Evolutionary conservation across 2,888 invertebrate species (phyloP).

Genomic region (Miltochrista miniata): DNA sequence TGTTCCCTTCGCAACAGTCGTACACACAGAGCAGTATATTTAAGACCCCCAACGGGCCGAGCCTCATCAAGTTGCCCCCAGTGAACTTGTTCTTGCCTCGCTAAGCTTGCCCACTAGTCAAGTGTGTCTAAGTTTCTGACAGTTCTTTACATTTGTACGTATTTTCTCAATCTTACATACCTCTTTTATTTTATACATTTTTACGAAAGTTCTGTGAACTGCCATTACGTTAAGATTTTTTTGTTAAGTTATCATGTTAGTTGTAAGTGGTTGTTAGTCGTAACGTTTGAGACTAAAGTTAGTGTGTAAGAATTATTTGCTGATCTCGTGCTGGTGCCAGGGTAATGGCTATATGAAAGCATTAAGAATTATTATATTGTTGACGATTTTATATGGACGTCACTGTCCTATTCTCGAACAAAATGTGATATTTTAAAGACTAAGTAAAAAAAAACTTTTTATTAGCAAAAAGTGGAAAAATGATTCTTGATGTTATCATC

Average conservation of each 20-base stretch:
- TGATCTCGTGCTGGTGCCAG: slow-evolving; percentile 80
- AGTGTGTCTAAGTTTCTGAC: slow-evolving; percentile 35
- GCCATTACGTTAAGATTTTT: slow-evolving; percentile 72
- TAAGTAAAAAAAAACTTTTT: slow-evolving; percentile 69
- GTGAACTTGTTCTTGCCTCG: slow-evolving; percentile 56
- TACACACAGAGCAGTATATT: slow-evolving; percentile 54
- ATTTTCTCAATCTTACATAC: slow-evolving; percentile 43
- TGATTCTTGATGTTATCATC: slow-evolving; percentile 83
- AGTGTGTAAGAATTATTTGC: slow-evolving; percentile 69
- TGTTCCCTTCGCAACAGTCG: slow-evolving; percentile 50
- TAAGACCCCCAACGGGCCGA: slow-evolving; percentile 63
- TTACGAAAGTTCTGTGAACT: slow-evolving; percentile 68
- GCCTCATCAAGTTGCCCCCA: slow-evolving; percentile 69
- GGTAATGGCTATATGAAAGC: slow-evolving; percentile 76
- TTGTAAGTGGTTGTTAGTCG: slow-evolving; percentile 71
- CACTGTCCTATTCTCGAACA: slow-evolving; percentile 78
- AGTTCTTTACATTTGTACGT: slow-evolving; percentile 47
- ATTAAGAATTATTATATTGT: slow-evolving; percentile 82
- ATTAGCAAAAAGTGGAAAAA: slow-evolving; percentile 68
- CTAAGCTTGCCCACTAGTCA: slow-evolving; percentile 57
- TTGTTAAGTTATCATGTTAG: slow-evolving; percentile 74
- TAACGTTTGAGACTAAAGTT: slow-evolving; percentile 71
- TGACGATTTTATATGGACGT: slow-evolving; percentile 78
- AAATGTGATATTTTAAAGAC: slow-evolving; percentile 82
- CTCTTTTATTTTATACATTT: slow-evolving; percentile 62